These are phyloP conservation scores for Diploscapter pachys DNA, from an alignment of 1,140 invertebrate species.

Conservation along the genomic window DNA sequence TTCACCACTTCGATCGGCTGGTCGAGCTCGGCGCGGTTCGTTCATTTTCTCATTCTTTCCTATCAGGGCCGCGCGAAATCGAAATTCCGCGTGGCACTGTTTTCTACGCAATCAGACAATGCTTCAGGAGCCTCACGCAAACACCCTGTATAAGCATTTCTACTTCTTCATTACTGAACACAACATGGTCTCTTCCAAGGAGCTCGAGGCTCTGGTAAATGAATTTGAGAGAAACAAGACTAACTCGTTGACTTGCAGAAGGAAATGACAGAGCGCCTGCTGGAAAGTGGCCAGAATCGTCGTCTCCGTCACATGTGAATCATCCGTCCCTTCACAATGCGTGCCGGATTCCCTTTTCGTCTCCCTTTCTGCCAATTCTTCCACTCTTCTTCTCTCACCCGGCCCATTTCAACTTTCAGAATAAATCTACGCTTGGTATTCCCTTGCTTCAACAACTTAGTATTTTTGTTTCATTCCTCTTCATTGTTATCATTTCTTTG, in stretches of 20 bases:
- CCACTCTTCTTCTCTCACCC: too few species aligned
- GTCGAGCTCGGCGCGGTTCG: conserved; percentile 80
- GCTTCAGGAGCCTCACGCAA: conserved; percentile 84
- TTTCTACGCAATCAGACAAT: background rate
- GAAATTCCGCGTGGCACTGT: background rate
- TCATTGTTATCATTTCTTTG: too few species aligned
- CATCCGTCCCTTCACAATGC: too few species aligned
- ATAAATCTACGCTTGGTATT: too few species aligned
- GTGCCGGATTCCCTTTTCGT: too few species aligned
- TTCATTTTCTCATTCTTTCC: conserved; percentile 13
- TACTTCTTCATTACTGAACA: conserved; percentile 90
- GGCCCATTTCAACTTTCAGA: too few species aligned
- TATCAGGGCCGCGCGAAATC: too few species aligned
- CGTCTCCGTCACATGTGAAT: background rate
- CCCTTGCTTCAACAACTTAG: too few species aligned
- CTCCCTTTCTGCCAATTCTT: too few species aligned
- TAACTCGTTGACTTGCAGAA: conserved; percentile 20
- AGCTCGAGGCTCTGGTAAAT: conserved; percentile 76
- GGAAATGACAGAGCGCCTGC: conserved; percentile 42
- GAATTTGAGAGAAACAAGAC: background rate
- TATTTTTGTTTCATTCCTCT: too few species aligned
- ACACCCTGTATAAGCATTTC: conserved; percentile 94
- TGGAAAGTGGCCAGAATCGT: conserved; percentile 11
- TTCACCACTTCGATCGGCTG: conserved; percentile 89
- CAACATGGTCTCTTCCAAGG: conserved; percentile 77